Evolutionary conservation across 2,797 vertebrate species (phyloP).

Genomic region (Epinephelus awoara): DNA sequence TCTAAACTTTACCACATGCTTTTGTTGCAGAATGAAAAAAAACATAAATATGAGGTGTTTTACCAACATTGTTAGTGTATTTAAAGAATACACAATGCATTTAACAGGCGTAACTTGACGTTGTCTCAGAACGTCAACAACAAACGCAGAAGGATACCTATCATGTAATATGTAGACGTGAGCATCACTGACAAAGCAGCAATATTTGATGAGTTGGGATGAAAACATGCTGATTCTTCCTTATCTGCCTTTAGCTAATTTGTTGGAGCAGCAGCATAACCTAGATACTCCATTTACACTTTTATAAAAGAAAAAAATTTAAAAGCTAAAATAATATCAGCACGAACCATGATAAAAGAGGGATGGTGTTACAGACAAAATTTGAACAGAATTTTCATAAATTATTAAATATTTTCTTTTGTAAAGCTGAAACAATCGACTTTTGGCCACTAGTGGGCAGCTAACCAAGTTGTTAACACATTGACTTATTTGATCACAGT

Average conservation of each 20-base stretch:
- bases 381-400: background rate
- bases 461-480: background rate
- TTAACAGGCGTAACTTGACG: no score
- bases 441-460: background rate
- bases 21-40: no score
- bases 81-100: no score
- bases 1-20: no score
- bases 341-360: background rate
- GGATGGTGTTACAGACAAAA: background rate
- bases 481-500: background rate
- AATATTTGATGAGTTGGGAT: no score
- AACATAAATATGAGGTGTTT: no score
- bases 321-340: background rate
- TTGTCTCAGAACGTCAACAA: no score
- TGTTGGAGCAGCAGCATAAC: background rate
- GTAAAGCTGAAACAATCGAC: background rate
- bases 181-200: no score
- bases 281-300: background rate
- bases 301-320: background rate
- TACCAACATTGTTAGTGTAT: no score
- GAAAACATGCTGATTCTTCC: no score
- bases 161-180: no score
- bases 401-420: background rate
- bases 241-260: background rate
- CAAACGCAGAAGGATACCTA: no score